A percentile compares a stretch with the other conserved stretches of the same genome.
Conservation (phyloP, 2,888 invertebrate species). For the Volucella bombylans region DNA sequence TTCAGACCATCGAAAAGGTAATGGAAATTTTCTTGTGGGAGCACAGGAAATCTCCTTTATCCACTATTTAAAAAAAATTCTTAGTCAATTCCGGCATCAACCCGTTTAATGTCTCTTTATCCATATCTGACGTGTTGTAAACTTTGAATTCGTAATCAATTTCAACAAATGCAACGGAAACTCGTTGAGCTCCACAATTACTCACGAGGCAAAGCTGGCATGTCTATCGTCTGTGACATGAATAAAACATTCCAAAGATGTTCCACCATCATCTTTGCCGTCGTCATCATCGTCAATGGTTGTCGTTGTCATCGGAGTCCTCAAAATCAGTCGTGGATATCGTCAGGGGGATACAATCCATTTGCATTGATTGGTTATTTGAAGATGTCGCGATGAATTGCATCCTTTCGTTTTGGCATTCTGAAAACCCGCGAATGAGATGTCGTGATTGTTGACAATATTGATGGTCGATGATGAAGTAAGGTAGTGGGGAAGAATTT, state of each 20-base stretch:
- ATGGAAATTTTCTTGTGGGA: not conserved
- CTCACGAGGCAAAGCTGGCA: not conserved
- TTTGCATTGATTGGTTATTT: conserved; percentile 42
- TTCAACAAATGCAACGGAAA: conserved; percentile 10
- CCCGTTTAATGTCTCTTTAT: not conserved
- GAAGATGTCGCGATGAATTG: conserved; percentile 22
- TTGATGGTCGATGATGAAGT: not conserved
- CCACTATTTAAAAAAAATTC: conserved; percentile 22
- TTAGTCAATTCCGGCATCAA: conserved; percentile 16
- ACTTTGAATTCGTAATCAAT: conserved; percentile 18
- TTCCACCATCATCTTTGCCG: conserved; percentile 1
- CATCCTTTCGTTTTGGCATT: conserved; percentile 14
- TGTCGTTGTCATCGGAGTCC: not conserved
- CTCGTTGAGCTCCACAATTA: conserved; percentile 14
- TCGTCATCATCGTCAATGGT: not conserved
- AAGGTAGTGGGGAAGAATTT: not conserved
- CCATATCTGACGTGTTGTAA: not conserved
- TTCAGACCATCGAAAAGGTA: no score
- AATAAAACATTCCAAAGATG: conserved; percentile 20
- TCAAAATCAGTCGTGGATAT: not conserved
- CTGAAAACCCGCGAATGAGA: not conserved
- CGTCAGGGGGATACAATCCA: conserved; percentile 36
- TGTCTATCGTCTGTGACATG: conserved; percentile 8
- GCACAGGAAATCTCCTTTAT: not conserved
- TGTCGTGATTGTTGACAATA: no score